Evolutionary conservation across 2,113 vertebrate species (phyloP), one percentile per base, ranked within the genome.

Genomic region (Percopsis transmontana): DNA sequence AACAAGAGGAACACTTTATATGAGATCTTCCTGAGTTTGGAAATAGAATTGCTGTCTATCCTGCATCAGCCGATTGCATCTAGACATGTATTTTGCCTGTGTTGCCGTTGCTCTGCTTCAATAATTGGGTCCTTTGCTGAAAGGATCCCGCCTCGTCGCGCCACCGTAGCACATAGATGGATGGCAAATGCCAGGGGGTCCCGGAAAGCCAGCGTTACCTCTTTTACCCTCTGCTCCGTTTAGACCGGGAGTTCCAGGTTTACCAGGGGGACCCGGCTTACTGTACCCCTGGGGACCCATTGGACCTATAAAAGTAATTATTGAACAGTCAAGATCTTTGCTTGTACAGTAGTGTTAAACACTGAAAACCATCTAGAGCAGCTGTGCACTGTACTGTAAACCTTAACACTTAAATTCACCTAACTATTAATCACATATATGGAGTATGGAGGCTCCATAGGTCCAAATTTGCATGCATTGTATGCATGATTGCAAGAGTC

Each of bases 71-170:
- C 9, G 7, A 18, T 3, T n/a, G 15, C 15, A 18, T 89, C 77
- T 77, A 78, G 83, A 74, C 85, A 65, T 80, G 79, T 83, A 81
- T 72, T 81, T 62, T 45, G 77, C 62, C 74, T 62, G 78, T 66
- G 71, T 53, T 58, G 56, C 64, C 4, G 47, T 54, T 68, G 53
- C 42, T 16, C 45, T 68, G n/a, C 47, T 39, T 90, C 93, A 99
- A 93, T 98, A 98, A 88, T 94, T 96, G 82, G 96, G 96, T 83
- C 96, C 96, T 93, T 99, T 99, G 89, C 94, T 94, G 83, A 95
- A 98, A 51, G 95, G 91, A 89, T 96, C 93, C 89, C 93, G 92
- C 73, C 96, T 91, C 66, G 95, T 93, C 86, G 96, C 92, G 52
- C 92, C 90, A 76, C 93, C 89, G 54, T 98, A 97, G 86, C 97